Base-by-base conservation (phyloP, 2,797 vertebrate genomes). In the Hapalemur alaotrensis region DNA sequence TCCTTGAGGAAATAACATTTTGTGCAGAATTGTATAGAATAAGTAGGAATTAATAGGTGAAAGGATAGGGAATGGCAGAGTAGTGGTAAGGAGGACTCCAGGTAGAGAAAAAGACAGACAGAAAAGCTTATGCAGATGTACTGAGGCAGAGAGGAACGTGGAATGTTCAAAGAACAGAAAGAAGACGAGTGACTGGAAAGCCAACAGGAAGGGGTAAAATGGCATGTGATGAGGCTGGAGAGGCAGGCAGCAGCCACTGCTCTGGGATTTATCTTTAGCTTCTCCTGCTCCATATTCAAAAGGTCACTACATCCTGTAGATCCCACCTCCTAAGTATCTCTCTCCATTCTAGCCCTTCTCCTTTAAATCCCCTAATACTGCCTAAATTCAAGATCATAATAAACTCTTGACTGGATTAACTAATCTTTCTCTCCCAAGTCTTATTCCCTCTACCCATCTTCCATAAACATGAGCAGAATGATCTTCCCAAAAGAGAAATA, bases 401-500 rank as follows among this genome's bases (percentile, higher is more conserved):
- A 93, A 93, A 54, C 63, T 84, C 57, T 85, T 88, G 48, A 18
- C 30, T 93, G 50, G 43, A 83, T 83, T 91, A 96, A 91, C 63
- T 83, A 67, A 91, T 91, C 41, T 91, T 88, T 17, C 48, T 88
- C 52, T 38, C 87, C 52, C 32, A 88, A 52, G 5, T 78, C 83
- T 94, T 78, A 76, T 28, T 69, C 54, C 35, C 46, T 76, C 52
- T 87, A 95, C 1, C 10, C 13, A 61, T 38, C 28, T 91, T 83
- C 61, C 25, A 50, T 25, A 83, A 75, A 91, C 23, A 79, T 14
- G 23, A 96, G 28, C 28, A 88, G 85, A 73, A 79, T 72, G 28
- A 72, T 82, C 35, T 90, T 90, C 69, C 75, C 41, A 63, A 81
- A 79, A 43, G n/a, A 79, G 59, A 82, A 92, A 92, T 32, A 92